Percentiles rank a stretch among this genome's conserved stretches.
phyloP scores from a whole-genome alignment of 2,113 vertebrate species.

The Labrus mixtus region DNA sequence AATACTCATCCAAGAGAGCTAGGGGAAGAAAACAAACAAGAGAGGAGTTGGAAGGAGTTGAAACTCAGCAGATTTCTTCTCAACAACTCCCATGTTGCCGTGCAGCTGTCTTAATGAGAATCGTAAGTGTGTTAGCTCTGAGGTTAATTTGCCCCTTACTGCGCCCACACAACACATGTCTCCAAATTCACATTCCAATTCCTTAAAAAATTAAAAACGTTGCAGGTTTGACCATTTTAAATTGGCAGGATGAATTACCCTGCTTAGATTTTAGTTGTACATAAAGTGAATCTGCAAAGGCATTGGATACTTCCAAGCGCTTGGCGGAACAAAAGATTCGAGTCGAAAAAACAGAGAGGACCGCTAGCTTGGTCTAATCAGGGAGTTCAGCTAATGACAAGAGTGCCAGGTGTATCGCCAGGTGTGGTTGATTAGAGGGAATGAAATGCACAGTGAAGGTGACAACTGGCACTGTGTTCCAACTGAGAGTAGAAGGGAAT shows the following conservation, averaged over 20 bases:
- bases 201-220: constrained; percentile 6
- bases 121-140: constrained; percentile 48
- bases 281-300: constrained; percentile 6
- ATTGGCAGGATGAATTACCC: not conserved
- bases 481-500: constrained; percentile 50
- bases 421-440: constrained; percentile 81
- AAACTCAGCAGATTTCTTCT: constrained; percentile 44
- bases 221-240: constrained; percentile 25
- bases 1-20: constrained; percentile 2
- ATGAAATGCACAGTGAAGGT: constrained; percentile 66
- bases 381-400: constrained; percentile 71
- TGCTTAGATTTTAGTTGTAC: constrained; percentile 19
- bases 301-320: constrained; percentile 9
- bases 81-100: constrained; percentile 4
- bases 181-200: constrained; percentile 46
- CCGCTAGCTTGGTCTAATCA: constrained; percentile 62
- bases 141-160: constrained; percentile 75
- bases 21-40: constrained; percentile 28
- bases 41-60: constrained; percentile 15
- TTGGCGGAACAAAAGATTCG: constrained; percentile 54
- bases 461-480: constrained; percentile 68
- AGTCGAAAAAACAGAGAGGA: constrained; percentile 36
- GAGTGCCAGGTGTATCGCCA: constrained; percentile 79
- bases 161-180: constrained; percentile 42
- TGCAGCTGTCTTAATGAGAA: constrained; percentile 75